Evolutionary conservation across 1,140 invertebrate genomes (phyloP), one percentile per base, ranked within the genome.

Genomic region (Megalonaias nervosa): DNA sequence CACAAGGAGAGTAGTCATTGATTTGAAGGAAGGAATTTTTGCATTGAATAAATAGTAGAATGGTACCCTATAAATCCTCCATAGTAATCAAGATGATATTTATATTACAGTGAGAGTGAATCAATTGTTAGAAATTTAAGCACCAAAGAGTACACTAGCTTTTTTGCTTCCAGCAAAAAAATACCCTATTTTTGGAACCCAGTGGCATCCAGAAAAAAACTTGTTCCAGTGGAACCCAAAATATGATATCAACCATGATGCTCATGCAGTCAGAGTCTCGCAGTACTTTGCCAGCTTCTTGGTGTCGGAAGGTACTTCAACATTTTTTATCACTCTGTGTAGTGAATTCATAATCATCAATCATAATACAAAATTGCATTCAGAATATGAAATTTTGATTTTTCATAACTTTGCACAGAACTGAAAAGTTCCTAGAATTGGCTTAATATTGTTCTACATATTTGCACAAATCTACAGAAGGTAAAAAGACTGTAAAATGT

Each of bases 131-230:
- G 31, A 17, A 12, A 48, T 61, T 26, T 26, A 13, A 26, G 48
- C 74, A 14, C 19, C 21, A 21, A 31, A 61, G 14, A 61, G 26
- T 75, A 48, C 66, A 71, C 23, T n/a, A 66, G 19, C 69, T 9
- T 72, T 13, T n/a, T n/a, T 69, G 9, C 11, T 77, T 86, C 56
- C 74, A 90, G 89, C 81, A 19, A 81, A 74, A 55, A 74, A 86
- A 3, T 92, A 91, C 75, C 97, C 97, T n/a, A 95, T 97, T 87
- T 97, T 95, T 89, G 96, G 94, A 2, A 90, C 95, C 0, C 96
- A 97, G 87, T 98, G 95, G 88, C 97, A 98, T 91, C 97, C 97
- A 2, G 97, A 98, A 90, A 98, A 98, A 87, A 95, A 94, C 84
- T 86, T 93, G 2, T 98, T 94, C 82, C 96, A 97, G 89, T 97